A percentile compares a stretch with the other conserved stretches of the same genome.
Conservation (phyloP, 2,113 vertebrate genomes). For the Solenodon paradoxus region DNA sequence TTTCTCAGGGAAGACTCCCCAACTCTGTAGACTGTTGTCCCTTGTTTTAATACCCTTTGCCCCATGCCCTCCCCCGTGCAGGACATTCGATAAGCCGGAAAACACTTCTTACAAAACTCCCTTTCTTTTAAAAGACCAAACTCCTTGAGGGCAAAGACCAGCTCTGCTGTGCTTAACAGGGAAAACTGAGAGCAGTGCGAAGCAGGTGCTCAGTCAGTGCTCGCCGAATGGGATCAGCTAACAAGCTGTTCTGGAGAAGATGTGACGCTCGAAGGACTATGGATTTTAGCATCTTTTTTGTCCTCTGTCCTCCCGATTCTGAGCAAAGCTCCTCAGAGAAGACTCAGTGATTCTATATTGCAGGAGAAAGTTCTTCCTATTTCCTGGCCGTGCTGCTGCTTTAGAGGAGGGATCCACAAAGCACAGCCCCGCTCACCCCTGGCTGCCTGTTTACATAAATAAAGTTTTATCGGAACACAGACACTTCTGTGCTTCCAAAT, state of each 20-base stretch:
- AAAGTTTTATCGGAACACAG: constrained; percentile 22
- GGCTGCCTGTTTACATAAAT: constrained; percentile 3
- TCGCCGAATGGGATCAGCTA: neutral
- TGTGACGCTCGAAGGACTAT: neutral
- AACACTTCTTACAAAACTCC: neutral
- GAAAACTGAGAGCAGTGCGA: neutral
- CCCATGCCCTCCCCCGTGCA: neutral
- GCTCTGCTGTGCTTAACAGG: neutral
- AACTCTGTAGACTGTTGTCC: too few relatives aligned
- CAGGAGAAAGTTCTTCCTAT: neutral
- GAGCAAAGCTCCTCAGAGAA: neutral
- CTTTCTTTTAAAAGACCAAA: neutral
- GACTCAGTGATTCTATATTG: neutral
- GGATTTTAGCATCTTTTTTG: neutral
- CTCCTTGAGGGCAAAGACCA: neutral
- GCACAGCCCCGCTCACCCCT: neutral
- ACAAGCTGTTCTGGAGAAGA: neutral
- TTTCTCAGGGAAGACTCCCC: neutral
- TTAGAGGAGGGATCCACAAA: neutral
- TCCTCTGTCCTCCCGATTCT: neutral
- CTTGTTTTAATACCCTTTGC: neutral
- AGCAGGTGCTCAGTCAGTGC: neutral
- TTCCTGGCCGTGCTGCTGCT: neutral
- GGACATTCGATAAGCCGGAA: neutral
- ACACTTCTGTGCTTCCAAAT: neutral